A percentile compares a stretch with the other conserved stretches of the same genome.
phyloP scores from a whole-genome alignment of 2,113 vertebrate species.

The Oenanthe oenanthe region DNA sequence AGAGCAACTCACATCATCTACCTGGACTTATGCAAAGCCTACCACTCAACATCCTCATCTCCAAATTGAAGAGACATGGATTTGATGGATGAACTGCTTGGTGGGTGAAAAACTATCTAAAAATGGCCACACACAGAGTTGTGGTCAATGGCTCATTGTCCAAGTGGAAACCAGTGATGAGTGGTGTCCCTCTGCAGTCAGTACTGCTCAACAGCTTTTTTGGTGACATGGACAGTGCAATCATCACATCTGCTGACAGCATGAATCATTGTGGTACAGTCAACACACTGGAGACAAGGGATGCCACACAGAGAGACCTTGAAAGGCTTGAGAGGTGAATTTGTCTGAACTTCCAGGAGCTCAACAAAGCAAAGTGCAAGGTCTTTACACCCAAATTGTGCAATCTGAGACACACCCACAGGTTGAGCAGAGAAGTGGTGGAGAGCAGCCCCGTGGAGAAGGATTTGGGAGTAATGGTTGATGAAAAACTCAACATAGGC shows the following conservation, averaged over 20 bases:
- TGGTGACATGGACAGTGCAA: background rate
- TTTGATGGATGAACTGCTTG: background rate
- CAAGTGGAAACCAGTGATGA: background rate
- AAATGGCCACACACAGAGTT: background rate
- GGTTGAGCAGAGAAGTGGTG: background rate
- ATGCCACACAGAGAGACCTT: background rate
- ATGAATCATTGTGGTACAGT: background rate
- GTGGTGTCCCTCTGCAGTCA: accelerated
- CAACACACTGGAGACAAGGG: background rate
- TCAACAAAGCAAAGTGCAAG: background rate
- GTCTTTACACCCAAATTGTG: background rate
- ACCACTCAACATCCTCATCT: background rate
- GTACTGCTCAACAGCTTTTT: background rate
- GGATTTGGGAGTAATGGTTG: background rate
- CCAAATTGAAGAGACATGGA: background rate
- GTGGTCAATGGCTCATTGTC: background rate
- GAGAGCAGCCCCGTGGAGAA: background rate
- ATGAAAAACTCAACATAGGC: background rate
- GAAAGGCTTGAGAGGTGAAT: background rate
- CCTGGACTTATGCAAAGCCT: background rate
- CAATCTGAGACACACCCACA: background rate
- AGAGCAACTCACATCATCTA: background rate
- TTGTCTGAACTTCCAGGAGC: background rate
- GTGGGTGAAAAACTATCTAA: background rate
- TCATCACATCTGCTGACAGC: background rate